Evolutionary conservation across 2,888 invertebrate genomes (phyloP), one percentile per base, ranked within the genome.

Genomic region (Eristalis tenax): DNA sequence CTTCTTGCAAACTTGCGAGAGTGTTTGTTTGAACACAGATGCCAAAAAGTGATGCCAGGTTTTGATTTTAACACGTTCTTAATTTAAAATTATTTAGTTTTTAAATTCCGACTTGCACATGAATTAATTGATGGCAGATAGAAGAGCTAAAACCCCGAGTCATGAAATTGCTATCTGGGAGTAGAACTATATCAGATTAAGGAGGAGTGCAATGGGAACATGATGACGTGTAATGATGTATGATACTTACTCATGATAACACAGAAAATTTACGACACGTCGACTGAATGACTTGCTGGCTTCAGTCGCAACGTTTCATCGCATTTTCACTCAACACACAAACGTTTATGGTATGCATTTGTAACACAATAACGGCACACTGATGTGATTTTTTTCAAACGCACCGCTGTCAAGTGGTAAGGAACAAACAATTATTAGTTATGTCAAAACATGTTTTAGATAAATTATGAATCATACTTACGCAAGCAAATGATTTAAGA

Each of bases 381-480:
- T 61, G 5, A 40, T 6, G 40, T 10, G 23, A 32, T 15, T 65
- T 38, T 13, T 0, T 11, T 13, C 28, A 28, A 22, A 32, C 63
- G 63, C 2, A 23, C 59, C 40, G n/a, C 71, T 71, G 71, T 59
- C 18, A 26, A 26, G 40, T 38, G 35, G 18, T 35, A 26, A 40
- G 26, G 32, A 63, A 32, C 28, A 73, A 63, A 35, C 3, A 50
- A n/a, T 63, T 6, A 63, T 73, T 73, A 73, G 28, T 73, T 63
- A 23, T 63, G 28, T 50, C 5, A 43, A 22, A 13, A 2, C 5
- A 28, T 32, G 8, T 28, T 11, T 23, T 8, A 18, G 6, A 32
- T 35, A 10, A 59, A 40, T 73, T 18, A 26, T 32, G 28, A 2
- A 32, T 57, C 13, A 73, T 73, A 73, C 73, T 73, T 73, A 73